Percentiles rank a stretch among this genome's conserved stretches.
phyloP scores from a whole-genome alignment of 2,797 vertebrate species.

The Somateria mollissima region DNA sequence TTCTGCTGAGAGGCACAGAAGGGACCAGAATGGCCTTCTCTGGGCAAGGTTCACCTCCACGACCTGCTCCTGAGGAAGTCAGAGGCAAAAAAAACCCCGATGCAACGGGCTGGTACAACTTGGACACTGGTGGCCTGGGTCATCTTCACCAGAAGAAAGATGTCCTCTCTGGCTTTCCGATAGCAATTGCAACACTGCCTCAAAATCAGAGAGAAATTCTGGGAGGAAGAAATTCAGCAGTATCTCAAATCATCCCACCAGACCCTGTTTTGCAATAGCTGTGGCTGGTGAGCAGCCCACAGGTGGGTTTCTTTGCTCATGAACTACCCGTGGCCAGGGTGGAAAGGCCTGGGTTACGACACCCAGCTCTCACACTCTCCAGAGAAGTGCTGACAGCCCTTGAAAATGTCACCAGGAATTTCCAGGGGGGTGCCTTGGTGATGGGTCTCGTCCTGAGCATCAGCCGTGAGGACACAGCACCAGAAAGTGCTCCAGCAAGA shows the following conservation, averaged over 20 bases:
- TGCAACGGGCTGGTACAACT: background rate
- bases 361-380: background rate
- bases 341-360: background rate
- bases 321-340: background rate
- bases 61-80: background rate
- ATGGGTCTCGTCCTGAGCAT: background rate
- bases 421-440: background rate
- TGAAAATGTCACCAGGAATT: background rate
- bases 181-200: background rate
- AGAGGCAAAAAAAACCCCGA: background rate
- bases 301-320: background rate
- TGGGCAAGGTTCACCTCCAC: background rate
- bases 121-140: background rate
- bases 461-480: background rate
- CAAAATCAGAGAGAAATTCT: background rate
- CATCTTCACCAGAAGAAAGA: background rate
- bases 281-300: background rate
- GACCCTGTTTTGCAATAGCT: background rate
- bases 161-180: background rate
- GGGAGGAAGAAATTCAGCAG: background rate
- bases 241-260: rapidly evolving
- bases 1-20: background rate
- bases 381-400: background rate
- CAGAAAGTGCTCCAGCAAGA: background rate
- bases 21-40: background rate